These are phyloP conservation scores for Rhaphigaster nebulosa DNA, from an alignment of 2,888 invertebrate species.

Conservation along the genomic window DNA sequence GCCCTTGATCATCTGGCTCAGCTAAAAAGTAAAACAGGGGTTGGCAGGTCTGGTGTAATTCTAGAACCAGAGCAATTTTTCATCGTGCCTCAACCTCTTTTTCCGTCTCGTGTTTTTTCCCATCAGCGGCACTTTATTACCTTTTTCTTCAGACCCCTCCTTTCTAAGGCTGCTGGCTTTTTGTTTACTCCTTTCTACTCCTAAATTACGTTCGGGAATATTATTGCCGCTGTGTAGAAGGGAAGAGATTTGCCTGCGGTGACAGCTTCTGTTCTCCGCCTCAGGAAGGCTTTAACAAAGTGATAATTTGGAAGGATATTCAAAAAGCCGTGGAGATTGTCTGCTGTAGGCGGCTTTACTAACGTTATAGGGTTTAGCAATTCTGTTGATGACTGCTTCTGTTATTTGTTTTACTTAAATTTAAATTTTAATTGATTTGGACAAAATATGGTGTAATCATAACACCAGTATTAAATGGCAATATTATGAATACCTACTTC, in stretches of 20 bases:
- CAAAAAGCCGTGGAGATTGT: neutral
- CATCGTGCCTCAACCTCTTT: neutral
- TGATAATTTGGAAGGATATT: neutral
- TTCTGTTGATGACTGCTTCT: neutral
- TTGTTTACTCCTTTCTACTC: constrained; percentile 2
- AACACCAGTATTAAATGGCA: too few species aligned
- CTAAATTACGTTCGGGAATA: neutral
- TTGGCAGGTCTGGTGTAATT: neutral
- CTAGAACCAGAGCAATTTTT: neutral
- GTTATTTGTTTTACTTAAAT: too few species aligned
- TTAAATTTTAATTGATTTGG: too few species aligned
- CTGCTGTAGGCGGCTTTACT: neutral
- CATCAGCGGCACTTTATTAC: constrained; percentile 14
- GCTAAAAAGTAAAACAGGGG: neutral
- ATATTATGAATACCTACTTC: too few species aligned
- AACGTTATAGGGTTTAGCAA: neutral
- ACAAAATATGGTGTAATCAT: too few species aligned
- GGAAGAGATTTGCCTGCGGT: neutral
- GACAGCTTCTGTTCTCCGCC: neutral
- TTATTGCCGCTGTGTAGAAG: neutral
- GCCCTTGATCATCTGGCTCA: neutral
- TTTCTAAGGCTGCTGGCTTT: neutral
- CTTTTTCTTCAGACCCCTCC: neutral
- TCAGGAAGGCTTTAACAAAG: neutral
- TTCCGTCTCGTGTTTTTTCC: neutral